phyloP scores from a whole-genome alignment of 2,113 vertebrate species.

The Danionella cerebrum region DNA sequence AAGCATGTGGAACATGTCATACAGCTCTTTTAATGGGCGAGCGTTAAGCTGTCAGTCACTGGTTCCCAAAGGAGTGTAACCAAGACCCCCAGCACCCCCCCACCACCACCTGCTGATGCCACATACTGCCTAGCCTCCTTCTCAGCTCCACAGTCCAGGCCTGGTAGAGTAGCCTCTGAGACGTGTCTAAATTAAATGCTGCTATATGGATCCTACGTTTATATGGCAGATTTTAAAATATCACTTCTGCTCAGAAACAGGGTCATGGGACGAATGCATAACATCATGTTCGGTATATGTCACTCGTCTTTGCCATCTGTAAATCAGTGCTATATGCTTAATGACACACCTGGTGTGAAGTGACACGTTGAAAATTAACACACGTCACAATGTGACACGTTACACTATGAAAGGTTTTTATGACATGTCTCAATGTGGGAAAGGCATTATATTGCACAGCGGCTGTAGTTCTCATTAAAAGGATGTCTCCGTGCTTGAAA shows the following conservation, averaged over 20 bases:
- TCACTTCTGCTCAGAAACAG: slow-evolving; percentile 57
- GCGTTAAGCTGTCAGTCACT: slow-evolving; percentile 43
- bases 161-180: slow-evolving; percentile 2
- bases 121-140: slow-evolving; percentile 3
- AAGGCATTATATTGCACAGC: not conserved
- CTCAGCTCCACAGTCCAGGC: slow-evolving; percentile 21
- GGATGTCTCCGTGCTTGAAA: too few species aligned
- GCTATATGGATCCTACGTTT: slow-evolving; percentile 22
- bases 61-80: slow-evolving; percentile 32
- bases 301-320: not conserved
- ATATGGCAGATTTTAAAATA: slow-evolving; percentile 56
- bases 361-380: not conserved
- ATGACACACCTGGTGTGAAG: not conserved
- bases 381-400: not conserved
- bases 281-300: not conserved
- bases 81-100: slow-evolving; percentile 18
- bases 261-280: not conserved
- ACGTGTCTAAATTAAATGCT: slow-evolving; percentile 35
- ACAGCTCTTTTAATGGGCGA: slow-evolving; percentile 36
- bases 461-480: too few species aligned
- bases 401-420: not conserved
- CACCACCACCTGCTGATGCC: slow-evolving; percentile 29
- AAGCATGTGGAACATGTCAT: slow-evolving; percentile 41
- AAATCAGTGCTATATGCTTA: not conserved
- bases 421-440: not conserved